Conservation (phyloP, 2,113 vertebrate genomes). For the Gallinago media region DNA sequence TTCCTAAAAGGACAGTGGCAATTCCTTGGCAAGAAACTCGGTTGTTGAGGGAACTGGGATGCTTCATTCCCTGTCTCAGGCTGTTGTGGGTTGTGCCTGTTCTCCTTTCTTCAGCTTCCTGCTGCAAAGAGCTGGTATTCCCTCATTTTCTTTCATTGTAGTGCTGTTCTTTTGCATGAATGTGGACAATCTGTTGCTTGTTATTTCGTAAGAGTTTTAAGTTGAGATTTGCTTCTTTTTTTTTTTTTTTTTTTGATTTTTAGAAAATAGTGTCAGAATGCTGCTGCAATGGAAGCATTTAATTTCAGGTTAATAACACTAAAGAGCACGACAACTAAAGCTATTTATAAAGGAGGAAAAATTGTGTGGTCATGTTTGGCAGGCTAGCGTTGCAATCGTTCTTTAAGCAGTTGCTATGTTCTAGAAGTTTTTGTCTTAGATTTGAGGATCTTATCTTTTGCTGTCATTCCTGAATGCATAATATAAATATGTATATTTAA, state of each 20-base stretch:
- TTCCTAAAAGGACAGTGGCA: constrained; percentile 22
- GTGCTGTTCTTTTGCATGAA: not conserved
- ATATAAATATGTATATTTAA: too few relatives aligned
- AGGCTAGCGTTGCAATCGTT: not conserved
- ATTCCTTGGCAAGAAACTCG: constrained; percentile 36
- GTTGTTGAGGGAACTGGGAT: constrained; percentile 43
- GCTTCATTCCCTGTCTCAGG: not conserved
- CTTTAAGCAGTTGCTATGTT: not conserved
- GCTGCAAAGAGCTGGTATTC: not conserved
- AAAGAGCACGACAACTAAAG: not conserved
- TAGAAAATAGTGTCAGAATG: not conserved
- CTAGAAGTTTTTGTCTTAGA: not conserved
- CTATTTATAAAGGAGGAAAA: not conserved
- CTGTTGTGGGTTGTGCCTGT: not conserved
- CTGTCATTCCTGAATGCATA: too few relatives aligned
- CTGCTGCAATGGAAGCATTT: not conserved
- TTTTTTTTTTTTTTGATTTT: not conserved
- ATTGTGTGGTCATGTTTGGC: not conserved
- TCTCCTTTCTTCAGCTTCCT: not conserved
- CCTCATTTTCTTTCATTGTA: not conserved
- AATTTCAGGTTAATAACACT: not conserved
- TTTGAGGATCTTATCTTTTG: too few relatives aligned
- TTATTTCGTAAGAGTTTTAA: not conserved
- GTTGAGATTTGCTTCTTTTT: not conserved
- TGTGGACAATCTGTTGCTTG: not conserved